These are phyloP conservation scores for Drosophila punjabiensis DNA, from an alignment of 1,140 invertebrate species.

Conservation along the genomic window DNA sequence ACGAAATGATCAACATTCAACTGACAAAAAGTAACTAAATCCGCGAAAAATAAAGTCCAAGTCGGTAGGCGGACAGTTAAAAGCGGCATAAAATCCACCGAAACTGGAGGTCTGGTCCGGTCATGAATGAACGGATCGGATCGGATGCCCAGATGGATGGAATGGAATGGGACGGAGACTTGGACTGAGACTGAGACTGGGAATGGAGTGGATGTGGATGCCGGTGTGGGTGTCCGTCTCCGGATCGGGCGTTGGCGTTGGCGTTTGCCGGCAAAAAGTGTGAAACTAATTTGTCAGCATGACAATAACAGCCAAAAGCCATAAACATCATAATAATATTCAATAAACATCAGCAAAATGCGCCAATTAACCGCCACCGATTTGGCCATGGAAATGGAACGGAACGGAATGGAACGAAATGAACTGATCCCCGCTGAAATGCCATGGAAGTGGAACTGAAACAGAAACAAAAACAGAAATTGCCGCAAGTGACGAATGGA, in stretches of 20 bases:
- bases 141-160: conserved; percentile 27
- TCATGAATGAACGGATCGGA: conserved; percentile 44
- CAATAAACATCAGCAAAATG: conserved; percentile 81
- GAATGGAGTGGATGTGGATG: neutral
- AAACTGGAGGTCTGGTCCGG: conserved; percentile 31
- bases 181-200: neutral
- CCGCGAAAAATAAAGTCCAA: conserved; percentile 3
- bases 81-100: conserved; percentile 32
- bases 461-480: neutral
- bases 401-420: neutral
- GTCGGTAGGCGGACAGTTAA: conserved; percentile 61
- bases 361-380: conserved; percentile 74
- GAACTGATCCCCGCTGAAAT: neutral
- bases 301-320: conserved; percentile 80
- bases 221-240: conserved; percentile 7
- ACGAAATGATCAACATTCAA: neutral
- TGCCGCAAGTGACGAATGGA: conserved; percentile 8
- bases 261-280: conserved; percentile 64
- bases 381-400: conserved; percentile 36
- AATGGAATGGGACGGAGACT: conserved; percentile 13
- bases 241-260: conserved; percentile 47
- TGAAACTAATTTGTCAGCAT: conserved; percentile 84
- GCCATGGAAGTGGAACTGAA: neutral
- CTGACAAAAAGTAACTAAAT: neutral
- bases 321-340: conserved; percentile 83